These are phyloP conservation scores for Hypercompe scribonia DNA, from an alignment of 2,888 invertebrate species.

Conservation along the genomic window DNA sequence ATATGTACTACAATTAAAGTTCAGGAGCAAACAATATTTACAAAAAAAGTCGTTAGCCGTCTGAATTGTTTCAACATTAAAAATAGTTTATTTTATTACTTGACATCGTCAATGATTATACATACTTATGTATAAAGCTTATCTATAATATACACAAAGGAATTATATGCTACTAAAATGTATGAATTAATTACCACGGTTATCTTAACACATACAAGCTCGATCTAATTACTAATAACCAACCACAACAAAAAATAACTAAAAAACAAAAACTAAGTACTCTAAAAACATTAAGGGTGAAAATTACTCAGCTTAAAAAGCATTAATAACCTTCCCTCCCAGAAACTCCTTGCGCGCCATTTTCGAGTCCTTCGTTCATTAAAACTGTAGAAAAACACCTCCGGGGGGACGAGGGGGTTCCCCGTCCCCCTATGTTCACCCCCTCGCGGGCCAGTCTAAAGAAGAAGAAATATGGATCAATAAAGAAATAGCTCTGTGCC, in stretches of 20 bases:
- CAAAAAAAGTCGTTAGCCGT: too few species aligned
- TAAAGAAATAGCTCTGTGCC: conserved; percentile 86
- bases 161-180: neutral
- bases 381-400: conserved; percentile 86
- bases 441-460: conserved; percentile 77
- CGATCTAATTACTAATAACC: conserved; percentile 42
- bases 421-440: conserved; percentile 42
- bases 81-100: too few species aligned
- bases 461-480: conserved; percentile 88
- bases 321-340: conserved; percentile 81
- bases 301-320: conserved; percentile 83
- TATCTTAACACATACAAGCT: neutral
- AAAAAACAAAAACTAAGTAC: conserved; percentile 64
- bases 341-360: conserved; percentile 69
- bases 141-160: neutral
- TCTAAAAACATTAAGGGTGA: conserved; percentile 70
- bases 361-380: conserved; percentile 81
- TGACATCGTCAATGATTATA: neutral
- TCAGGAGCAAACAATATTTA: too few species aligned
- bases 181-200: neutral
- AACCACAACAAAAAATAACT: conserved; percentile 43
- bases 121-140: neutral
- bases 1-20: too few species aligned
- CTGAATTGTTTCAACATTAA: too few species aligned
- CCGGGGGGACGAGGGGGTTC: conserved; percentile 55